Percentiles rank a stretch among this genome's conserved stretches.
phyloP scores from a whole-genome alignment of 1,140 invertebrate species.

The Trigoniulus corallinus region DNA sequence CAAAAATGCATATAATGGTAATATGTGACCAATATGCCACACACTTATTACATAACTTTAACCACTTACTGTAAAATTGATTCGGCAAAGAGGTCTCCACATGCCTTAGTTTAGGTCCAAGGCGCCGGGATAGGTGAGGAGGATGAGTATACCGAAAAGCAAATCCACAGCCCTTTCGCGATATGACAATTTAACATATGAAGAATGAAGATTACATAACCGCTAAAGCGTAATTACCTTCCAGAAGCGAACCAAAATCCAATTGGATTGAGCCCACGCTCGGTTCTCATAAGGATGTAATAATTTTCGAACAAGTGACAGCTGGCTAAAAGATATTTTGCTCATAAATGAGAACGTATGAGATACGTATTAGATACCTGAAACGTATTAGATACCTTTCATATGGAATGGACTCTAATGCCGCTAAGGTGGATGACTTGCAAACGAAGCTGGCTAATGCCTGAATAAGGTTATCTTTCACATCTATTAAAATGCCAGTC shows the following conservation, averaged over 20 bases:
- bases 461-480: constrained; percentile 56
- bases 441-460: constrained; percentile 53
- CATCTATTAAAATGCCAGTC: constrained; percentile 30
- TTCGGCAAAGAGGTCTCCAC: constrained; percentile 24
- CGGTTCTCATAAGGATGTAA: constrained; percentile 61
- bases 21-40: background rate
- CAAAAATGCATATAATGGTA: constrained; percentile 12
- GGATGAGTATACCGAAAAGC: constrained; percentile 53
- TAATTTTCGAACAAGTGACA: constrained; percentile 44
- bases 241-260: constrained; percentile 68
- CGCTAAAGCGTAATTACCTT: constrained; percentile 22
- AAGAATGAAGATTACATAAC: background rate
- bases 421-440: constrained; percentile 36
- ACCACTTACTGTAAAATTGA: constrained; percentile 31
- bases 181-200: background rate
- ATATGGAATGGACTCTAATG: constrained; percentile 41
- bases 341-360: no score
- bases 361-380: no score
- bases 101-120: constrained; percentile 28
- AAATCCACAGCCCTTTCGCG: constrained; percentile 51
- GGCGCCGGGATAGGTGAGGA: constrained; percentile 35
- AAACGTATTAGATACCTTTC: constrained; percentile 33
- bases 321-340: constrained; percentile 34
- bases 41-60: no score
- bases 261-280: constrained; percentile 72